These are phyloP conservation scores for Trachurus trachurus DNA, from an alignment of 2,797 vertebrate species.

Conservation along the genomic window DNA sequence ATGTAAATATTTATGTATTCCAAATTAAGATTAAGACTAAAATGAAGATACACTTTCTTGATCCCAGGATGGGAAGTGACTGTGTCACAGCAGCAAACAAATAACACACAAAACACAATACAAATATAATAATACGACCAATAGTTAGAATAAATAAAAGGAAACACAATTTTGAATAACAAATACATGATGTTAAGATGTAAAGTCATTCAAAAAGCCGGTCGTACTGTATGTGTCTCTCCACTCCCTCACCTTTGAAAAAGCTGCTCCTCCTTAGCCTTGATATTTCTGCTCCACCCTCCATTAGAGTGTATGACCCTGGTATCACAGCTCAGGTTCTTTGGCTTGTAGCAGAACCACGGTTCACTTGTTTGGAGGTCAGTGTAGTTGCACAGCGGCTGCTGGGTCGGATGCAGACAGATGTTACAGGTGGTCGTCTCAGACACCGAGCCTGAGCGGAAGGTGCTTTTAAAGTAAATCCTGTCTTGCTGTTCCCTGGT, in stretches of 20 bases:
- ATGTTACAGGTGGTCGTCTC: conserved; percentile 91
- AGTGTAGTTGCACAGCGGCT: conserved; percentile 91
- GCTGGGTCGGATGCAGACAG: conserved; percentile 84
- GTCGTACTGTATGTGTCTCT: no score
- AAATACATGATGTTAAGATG: no score
- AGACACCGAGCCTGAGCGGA: conserved; percentile 86
- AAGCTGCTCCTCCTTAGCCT: conserved; percentile 85
- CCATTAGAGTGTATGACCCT: conserved; percentile 90
- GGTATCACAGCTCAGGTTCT: conserved; percentile 88
- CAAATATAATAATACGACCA: no score
- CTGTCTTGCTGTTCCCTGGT: conserved; percentile 89
- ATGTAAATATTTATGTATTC: no score
- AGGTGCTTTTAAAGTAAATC: conserved; percentile 91
- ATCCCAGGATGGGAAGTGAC: no score
- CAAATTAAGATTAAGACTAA: no score
- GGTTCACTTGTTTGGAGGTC: conserved; percentile 91
- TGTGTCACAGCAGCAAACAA: no score
- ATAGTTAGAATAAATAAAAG: no score
- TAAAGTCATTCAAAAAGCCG: no score
- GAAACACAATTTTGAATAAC: no score
- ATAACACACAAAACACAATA: not conserved
- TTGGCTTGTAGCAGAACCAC: conserved; percentile 95
- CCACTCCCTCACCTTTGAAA: conserved; percentile 88
- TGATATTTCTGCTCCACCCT: conserved; percentile 87
- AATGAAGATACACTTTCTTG: no score